Conservation (phyloP, 2,113 vertebrate genomes). For the Stegostoma tigrinum region DNA sequence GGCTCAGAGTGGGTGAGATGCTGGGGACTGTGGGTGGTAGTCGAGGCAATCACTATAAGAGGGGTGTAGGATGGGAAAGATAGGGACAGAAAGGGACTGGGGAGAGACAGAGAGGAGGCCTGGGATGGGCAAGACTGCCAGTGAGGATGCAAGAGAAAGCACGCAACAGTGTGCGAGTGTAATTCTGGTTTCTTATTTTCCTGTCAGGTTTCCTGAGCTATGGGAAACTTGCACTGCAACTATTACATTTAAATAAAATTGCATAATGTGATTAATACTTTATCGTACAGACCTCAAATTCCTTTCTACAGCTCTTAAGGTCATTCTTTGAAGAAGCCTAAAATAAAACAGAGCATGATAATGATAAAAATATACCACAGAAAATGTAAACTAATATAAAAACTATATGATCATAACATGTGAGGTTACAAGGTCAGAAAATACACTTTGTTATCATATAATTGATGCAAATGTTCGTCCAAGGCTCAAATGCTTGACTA, state of each 20-base stretch:
- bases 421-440: too few relatives aligned
- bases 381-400: not conserved
- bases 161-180: too few relatives aligned
- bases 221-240: not conserved
- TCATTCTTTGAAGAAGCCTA: constrained; percentile 91
- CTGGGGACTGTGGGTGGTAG: not conserved
- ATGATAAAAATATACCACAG: not conserved
- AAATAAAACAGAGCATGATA: constrained; percentile 39
- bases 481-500: not conserved
- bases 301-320: constrained; percentile 86
- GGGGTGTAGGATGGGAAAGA: not conserved
- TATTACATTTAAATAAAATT: not conserved
- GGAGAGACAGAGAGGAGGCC: not conserved
- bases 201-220: not conserved
- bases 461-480: not conserved
- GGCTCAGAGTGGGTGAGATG: not conserved
- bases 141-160: not conserved
- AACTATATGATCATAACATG: not conserved
- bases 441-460: not conserved
- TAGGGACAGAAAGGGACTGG: not conserved
- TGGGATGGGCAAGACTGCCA: not conserved
- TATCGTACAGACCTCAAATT: constrained; percentile 76
- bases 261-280: not conserved
- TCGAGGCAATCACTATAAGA: not conserved
- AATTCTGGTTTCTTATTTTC: not conserved